These are phyloP conservation scores for Lysandra bellargus DNA, from an alignment of 2,888 invertebrate genomes.

Conservation along the genomic window DNA sequence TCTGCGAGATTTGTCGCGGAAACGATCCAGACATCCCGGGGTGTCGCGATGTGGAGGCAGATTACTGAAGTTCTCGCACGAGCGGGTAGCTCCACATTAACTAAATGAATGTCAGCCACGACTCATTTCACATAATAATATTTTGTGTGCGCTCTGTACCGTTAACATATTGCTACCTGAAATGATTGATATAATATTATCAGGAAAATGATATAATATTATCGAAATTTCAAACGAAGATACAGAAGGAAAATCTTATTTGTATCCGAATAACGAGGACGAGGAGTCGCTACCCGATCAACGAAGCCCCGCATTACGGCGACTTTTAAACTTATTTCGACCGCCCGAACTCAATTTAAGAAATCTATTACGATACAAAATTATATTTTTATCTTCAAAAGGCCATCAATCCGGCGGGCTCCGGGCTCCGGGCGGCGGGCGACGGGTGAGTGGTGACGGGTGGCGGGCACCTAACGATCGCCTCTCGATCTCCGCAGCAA, in stretches of 20 bases:
- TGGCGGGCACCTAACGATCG: background rate
- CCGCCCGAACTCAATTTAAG: background rate
- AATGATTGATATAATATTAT: no score
- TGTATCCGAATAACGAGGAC: background rate
- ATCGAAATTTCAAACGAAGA: background rate
- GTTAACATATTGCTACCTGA: no score
- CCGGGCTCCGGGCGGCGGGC: background rate
- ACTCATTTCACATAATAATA: background rate
- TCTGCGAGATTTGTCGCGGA: background rate
- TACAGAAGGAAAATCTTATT: background rate
- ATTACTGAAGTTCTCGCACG: background rate
- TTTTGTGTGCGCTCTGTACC: background rate
- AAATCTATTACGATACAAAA: slow-evolving; percentile 1
- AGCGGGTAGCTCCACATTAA: background rate
- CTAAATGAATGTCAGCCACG: background rate
- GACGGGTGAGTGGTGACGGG: no score
- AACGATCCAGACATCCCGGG: background rate
- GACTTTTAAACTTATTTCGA: slow-evolving; percentile 8
- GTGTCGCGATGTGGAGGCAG: background rate
- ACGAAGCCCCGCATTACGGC: background rate
- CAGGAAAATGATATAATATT: no score
- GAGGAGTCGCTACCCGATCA: background rate
- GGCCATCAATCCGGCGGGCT: background rate
- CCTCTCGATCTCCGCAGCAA: slow-evolving; percentile 24
- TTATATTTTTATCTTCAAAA: slow-evolving; percentile 12